phyloP scores from a whole-genome alignment of 2,797 vertebrate genomes.

The Australoheros facetus region DNA sequence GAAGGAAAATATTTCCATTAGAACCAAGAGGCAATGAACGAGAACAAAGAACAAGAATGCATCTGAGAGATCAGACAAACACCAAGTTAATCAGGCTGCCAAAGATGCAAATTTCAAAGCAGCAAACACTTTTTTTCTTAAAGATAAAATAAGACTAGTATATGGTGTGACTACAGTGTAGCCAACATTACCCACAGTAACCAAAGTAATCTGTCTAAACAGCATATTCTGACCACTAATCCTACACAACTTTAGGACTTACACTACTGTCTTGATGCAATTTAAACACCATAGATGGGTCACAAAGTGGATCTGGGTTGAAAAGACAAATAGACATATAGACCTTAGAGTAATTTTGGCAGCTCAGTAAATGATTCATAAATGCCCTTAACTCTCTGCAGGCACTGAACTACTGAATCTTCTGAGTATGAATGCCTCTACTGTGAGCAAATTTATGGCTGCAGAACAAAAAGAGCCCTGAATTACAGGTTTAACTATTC shows the following conservation, averaged over 20 bases:
- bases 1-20: constrained; percentile 48
- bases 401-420: constrained; percentile 5
- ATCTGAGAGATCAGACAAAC: constrained; percentile 14
- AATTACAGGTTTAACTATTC: constrained; percentile 6
- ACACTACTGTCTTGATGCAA: constrained; percentile 4
- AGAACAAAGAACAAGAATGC: constrained; percentile 27
- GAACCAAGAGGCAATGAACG: constrained; percentile 8
- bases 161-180: background rate
- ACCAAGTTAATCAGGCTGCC: constrained; percentile 8
- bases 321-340: constrained; percentile 5
- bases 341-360: constrained; percentile 1
- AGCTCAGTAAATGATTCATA: constrained; percentile 6
- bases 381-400: constrained; percentile 6
- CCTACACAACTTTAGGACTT: constrained; percentile 7
- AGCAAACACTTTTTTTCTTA: constrained; percentile 5
- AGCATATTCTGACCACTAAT: background rate
- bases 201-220: background rate
- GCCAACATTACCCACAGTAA: background rate
- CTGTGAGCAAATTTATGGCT: background rate
- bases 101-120: background rate
- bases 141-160: background rate
- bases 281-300: constrained; percentile 15
- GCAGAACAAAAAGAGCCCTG: background rate
- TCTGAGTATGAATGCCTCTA: constrained; percentile 1
- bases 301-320: constrained; percentile 14